Conservation (phyloP, 2,888 invertebrate genomes). For the Microdon myrmicae region DNA sequence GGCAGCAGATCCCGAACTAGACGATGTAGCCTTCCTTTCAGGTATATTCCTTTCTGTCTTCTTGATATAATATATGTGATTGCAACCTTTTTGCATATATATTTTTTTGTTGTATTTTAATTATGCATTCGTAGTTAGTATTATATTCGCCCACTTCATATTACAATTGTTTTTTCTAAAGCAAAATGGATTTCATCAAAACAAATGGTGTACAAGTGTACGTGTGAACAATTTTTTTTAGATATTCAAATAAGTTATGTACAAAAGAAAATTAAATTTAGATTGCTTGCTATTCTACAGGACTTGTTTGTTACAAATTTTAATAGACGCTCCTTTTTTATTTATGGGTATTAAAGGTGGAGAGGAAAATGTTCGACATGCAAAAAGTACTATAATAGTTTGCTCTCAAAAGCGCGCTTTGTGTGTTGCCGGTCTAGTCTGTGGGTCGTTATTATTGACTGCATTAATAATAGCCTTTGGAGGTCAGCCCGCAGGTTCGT, state of each 20-base stretch:
- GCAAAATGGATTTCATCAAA: too few relatives aligned
- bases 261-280: not conserved
- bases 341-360: too few relatives aligned
- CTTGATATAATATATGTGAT: too few relatives aligned
- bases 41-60: slow-evolving; percentile 5
- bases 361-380: slow-evolving; percentile 65
- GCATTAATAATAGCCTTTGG: slow-evolving; percentile 91
- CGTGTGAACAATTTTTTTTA: too few relatives aligned
- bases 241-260: too few relatives aligned
- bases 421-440: slow-evolving; percentile 81
- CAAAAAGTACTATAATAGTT: slow-evolving; percentile 77
- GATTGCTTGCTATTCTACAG: slow-evolving; percentile 10
- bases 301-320: slow-evolving; percentile 18
- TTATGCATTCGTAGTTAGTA: too few relatives aligned
- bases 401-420: slow-evolving; percentile 89
- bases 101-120: too few relatives aligned
- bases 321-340: slow-evolving; percentile 6
- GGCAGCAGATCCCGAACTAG: slow-evolving; percentile 24
- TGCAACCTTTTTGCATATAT: too few relatives aligned
- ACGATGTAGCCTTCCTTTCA: slow-evolving; percentile 22
- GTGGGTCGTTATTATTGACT: slow-evolving; percentile 82
- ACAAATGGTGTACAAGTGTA: too few relatives aligned
- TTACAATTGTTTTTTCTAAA: too few relatives aligned
- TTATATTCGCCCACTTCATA: too few relatives aligned
- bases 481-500: slow-evolving; percentile 83